Conservation (phyloP, 1,140 invertebrate species). For the Cherax quadricarinatus region DNA sequence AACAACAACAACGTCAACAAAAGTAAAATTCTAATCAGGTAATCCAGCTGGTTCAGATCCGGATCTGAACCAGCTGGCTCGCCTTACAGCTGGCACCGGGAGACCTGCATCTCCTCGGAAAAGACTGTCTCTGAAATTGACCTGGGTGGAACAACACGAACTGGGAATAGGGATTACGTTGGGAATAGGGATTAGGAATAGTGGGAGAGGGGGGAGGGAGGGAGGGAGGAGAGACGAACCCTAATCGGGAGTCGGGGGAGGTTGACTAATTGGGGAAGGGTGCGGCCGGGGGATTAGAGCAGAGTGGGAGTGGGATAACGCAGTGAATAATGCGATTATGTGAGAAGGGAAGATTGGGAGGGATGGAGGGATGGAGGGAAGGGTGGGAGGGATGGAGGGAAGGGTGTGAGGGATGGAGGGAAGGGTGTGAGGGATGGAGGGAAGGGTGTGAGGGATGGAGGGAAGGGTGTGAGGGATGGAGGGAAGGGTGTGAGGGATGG, state of each 20-base stretch:
- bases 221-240: not conserved
- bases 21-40: too few species aligned
- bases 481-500: not conserved
- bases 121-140: not conserved
- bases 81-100: too few species aligned
- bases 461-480: not conserved
- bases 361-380: not conserved
- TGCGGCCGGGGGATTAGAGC: not conserved
- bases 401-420: not conserved
- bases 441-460: not conserved
- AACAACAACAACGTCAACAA: too few species aligned
- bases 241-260: constrained; percentile 14
- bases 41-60: too few species aligned
- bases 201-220: too few species aligned
- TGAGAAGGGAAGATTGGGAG: not conserved
- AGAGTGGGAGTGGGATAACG: not conserved
- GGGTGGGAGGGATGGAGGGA: not conserved
- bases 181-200: not conserved
- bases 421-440: not conserved
- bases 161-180: too few species aligned
- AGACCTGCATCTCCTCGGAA: not conserved
- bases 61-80: not conserved
- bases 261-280: constrained; percentile 24
- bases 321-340: not conserved
- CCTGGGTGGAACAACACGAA: too few species aligned